A percentile compares a stretch with the other conserved stretches of the same genome.
Conservation (phyloP, 2,888 invertebrate genomes). For the Parnassius glacialis region DNA sequence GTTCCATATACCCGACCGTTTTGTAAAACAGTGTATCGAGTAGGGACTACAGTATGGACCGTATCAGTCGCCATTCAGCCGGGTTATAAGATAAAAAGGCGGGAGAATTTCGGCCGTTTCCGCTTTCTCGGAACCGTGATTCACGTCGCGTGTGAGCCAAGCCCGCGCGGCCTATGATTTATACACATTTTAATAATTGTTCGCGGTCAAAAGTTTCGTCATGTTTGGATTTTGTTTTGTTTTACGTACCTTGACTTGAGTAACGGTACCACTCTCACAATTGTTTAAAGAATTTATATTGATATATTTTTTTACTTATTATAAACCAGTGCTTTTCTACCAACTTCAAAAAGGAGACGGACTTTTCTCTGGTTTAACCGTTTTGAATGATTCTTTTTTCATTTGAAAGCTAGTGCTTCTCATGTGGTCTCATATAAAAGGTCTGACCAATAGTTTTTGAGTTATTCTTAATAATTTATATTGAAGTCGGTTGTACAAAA, state of each 20-base stretch:
- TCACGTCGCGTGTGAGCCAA: slow-evolving; percentile 67
- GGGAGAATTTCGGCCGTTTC: slow-evolving; percentile 72
- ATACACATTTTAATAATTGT: slow-evolving; percentile 48
- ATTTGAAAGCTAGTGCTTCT: too few species aligned
- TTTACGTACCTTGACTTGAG: slow-evolving; percentile 1
- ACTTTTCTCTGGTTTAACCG: too few species aligned
- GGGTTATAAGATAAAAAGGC: slow-evolving; percentile 62
- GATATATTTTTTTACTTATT: too few species aligned
- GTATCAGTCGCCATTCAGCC: slow-evolving; percentile 38
- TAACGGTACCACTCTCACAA: slow-evolving; percentile 19
- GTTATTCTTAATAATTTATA: too few species aligned
- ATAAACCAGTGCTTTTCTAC: too few species aligned
- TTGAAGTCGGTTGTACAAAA: too few species aligned
- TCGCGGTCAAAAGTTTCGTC: slow-evolving; percentile 35
- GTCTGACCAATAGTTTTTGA: too few species aligned
- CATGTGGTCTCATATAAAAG: too few species aligned
- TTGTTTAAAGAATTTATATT: neutral
- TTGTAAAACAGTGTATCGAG: slow-evolving; percentile 1
- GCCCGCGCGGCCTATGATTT: slow-evolving; percentile 57
- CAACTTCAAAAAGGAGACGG: too few species aligned
- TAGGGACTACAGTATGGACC: neutral
- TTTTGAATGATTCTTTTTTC: too few species aligned
- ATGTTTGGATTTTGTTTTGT: slow-evolving; percentile 26
- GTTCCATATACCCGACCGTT: slow-evolving; percentile 34
- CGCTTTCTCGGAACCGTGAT: slow-evolving; percentile 76